phyloP scores from a whole-genome alignment of 1,140 invertebrate genomes.

The Philaenus spumarius region DNA sequence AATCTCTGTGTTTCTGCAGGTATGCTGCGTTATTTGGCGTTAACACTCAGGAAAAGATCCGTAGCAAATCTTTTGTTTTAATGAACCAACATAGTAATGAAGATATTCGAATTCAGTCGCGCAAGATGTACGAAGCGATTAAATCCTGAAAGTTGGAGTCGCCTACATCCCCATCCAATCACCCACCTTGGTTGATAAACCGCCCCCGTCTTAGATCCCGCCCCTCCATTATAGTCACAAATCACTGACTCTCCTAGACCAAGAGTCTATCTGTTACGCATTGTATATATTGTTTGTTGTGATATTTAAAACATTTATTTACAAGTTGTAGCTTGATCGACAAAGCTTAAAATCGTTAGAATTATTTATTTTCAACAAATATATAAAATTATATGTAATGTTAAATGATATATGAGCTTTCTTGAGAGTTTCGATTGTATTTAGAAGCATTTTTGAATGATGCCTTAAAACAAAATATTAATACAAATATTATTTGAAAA shows the following conservation, averaged over 20 bases:
- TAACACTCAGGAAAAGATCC: conserved; percentile 40
- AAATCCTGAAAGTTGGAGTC: conserved; percentile 19
- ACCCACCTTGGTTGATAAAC: background rate
- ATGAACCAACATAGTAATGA: conserved; percentile 44
- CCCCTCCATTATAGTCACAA: conserved; percentile 5
- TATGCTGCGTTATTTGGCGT: conserved; percentile 47
- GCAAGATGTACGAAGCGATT: conserved; percentile 34
- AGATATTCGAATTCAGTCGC: conserved; percentile 43
- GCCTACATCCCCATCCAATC: background rate
- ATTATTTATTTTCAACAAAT: too few relatives aligned
- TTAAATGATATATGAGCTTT: too few relatives aligned
- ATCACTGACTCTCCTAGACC: background rate
- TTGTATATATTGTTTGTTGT: conserved; percentile 8
- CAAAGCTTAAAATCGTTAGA: too few relatives aligned
- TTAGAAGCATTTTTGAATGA: too few relatives aligned
- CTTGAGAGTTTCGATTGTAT: too few relatives aligned
- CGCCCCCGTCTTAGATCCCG: background rate
- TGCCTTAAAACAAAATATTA: too few relatives aligned
- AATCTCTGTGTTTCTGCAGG: conserved; percentile 33
- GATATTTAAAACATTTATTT: background rate
- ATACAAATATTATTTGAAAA: too few relatives aligned
- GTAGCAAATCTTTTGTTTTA: conserved; percentile 43
- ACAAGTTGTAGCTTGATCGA: background rate
- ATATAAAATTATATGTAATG: too few relatives aligned
- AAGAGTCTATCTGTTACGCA: background rate